A percentile compares a stretch with the other conserved stretches of the same genome.
These are phyloP conservation scores for Drosophila bipectinata DNA, from an alignment of 1,140 invertebrate genomes.

Conservation along the genomic window DNA sequence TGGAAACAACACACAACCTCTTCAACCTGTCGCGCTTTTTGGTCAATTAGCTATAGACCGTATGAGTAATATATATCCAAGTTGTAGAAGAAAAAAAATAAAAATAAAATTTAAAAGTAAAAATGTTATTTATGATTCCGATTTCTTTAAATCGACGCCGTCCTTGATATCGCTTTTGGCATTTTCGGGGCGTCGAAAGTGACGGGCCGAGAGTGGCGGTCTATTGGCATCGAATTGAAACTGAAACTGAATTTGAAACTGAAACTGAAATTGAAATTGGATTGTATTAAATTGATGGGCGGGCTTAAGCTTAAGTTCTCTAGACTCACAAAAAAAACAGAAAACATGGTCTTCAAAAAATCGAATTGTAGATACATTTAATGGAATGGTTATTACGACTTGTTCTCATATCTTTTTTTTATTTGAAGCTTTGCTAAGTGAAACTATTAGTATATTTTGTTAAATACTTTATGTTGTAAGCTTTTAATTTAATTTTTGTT, in stretches of 20 bases:
- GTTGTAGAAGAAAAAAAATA: constrained; percentile 10
- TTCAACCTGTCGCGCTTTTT: constrained; percentile 66
- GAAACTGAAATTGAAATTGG: constrained; percentile 9
- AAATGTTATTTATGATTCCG: constrained; percentile 76
- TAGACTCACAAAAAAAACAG: neutral
- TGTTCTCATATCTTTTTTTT: neutral
- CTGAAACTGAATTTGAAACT: too few relatives aligned
- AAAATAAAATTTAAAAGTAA: constrained; percentile 49
- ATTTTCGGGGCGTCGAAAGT: constrained; percentile 56
- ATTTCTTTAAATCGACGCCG: constrained; percentile 56
- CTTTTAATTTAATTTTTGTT: constrained; percentile 11
- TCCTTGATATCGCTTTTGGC: constrained; percentile 74
- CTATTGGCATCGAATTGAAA: constrained; percentile 2
- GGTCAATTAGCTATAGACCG: constrained; percentile 70
- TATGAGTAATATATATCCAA: constrained; percentile 62
- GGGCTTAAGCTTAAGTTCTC: constrained; percentile 28
- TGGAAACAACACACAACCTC: constrained; percentile 19
- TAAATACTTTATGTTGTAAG: neutral
- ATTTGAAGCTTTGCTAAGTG: neutral
- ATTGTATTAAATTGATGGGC: constrained; percentile 43
- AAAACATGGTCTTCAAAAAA: too few relatives aligned
- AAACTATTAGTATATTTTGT: too few relatives aligned
- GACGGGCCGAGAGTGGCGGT: constrained; percentile 14
- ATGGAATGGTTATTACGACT: constrained; percentile 2
- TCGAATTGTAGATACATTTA: neutral